Base-by-base conservation (phyloP, 2,888 invertebrate species). In the Rhamphomyia laevipes region DNA sequence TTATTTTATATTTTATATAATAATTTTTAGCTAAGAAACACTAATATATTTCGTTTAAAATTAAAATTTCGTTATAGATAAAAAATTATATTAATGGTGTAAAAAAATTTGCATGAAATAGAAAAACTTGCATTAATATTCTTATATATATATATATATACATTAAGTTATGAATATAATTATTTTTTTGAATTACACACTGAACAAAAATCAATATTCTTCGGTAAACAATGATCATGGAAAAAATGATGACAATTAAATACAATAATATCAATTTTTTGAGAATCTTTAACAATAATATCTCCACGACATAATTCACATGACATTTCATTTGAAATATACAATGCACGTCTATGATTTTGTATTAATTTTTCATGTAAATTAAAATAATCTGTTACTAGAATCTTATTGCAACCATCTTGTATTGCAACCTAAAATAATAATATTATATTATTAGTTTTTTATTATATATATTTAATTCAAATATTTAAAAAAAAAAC, bases 191-290 rank as follows among this genome's bases (percentile, higher is more conserved):
- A 35, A n/a, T 35, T 35, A 13, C 35, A 35, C 5, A 35, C n/a
- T n/a, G 35, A 4, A 35, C 35, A 35, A 35, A 35, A n/a, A 35
- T 35, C 52, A 12, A 44, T 54, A 51, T 49, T 52, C 45, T 72
- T 75, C 1, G 82, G 83, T 55, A 92, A 71, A 67, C 94, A 94
- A 51, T 81, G 80, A 65, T 84, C 82, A 66, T 94, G 94, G 68
- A 92, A 94, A 10, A 83, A 80, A 71, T 95, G 94, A 55, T 84
- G 82, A 66, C 94, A 95, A 65, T 86, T 86, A 66, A 91, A 95
- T 49, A 88, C 80, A 57, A 85, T 75, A 50, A 91, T 71, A 65
- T 85, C 82, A 55, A 80, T 81, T 27, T 82, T 78, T 50, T 78
- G 77, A 27, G 78, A 71, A 71, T 89, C 82, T 72, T 78, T 82